Evolutionary conservation across 1,140 invertebrate genomes (phyloP), one percentile per base, ranked within the genome.

Genomic region (Wiebesia pumilae): DNA sequence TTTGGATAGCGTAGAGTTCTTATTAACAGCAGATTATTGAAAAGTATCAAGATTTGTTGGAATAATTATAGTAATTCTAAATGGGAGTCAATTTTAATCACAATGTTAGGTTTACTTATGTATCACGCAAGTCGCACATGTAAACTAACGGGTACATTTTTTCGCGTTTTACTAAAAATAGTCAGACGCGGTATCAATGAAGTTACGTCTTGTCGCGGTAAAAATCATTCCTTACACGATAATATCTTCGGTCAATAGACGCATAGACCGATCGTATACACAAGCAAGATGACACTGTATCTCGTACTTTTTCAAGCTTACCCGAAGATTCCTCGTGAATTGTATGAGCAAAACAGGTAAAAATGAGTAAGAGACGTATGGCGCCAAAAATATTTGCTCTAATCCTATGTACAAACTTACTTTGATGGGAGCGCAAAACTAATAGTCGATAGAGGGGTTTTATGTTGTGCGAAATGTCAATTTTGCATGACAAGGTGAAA

Each of bases 331-430:
- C 79, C 33, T 77, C n/a, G 9, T 47, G 10, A 40, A 77, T 77
- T 43, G 43, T 27, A 4, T 65, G 40, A 51, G 54, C 24, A 7
- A 27, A 85, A 79, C 33, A 78, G 54, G 54, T 71, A 81, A 81
- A 87, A 73, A 33, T 51, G 6, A 40, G 69, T 21, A 81, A 73
- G 40, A 79, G 80, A 83, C 30, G 47, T 54, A 54, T 89, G 90
- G 91, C 91, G 91, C 90, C 91, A 90, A 92, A 92, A 91, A 92
- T 90, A 91, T 91, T 92, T 91, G 88, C 89, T 88, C 89, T 78
- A 87, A 86, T 89, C 88, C 38, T 43, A 75, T 16, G 38, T 75
- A 75, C 83, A 87, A 82, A 88, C 81, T 89, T 62, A 3, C 33
- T 38, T 38, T 24, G 19, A 40, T 12, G 69, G 24, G n/a, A 78